These are phyloP conservation scores for Magallana gigas DNA, from an alignment of 1,140 invertebrate genomes.

Conservation along the genomic window DNA sequence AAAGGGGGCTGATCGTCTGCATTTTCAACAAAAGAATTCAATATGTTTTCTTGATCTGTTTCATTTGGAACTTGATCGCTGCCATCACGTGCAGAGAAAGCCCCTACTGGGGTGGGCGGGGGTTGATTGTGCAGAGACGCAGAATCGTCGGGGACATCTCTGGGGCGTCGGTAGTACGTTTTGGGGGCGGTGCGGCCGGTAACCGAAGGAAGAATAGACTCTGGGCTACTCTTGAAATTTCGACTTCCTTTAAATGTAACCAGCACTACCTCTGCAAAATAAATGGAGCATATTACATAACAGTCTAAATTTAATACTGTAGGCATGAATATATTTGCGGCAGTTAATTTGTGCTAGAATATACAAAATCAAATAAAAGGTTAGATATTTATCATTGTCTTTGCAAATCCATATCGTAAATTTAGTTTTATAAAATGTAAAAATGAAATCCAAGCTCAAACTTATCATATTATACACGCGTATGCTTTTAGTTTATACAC, in stretches of 20 bases:
- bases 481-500: too few species aligned
- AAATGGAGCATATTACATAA: neutral
- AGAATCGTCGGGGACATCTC: slow-evolving; percentile 39
- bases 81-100: slow-evolving; percentile 45
- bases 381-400: too few species aligned
- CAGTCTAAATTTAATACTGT: too few species aligned
- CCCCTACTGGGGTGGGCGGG: slow-evolving; percentile 54
- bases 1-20: neutral
- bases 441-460: too few species aligned
- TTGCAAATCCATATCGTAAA: too few species aligned
- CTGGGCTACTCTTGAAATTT: slow-evolving; percentile 18
- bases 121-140: slow-evolving; percentile 49
- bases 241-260: slow-evolving; percentile 37
- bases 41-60: neutral
- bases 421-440: too few species aligned
- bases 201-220: slow-evolving; percentile 51
- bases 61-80: slow-evolving; percentile 33
- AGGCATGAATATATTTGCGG: too few species aligned
- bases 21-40: neutral
- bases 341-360: too few species aligned
- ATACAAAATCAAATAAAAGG: too few species aligned
- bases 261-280: slow-evolving; percentile 20
- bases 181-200: slow-evolving; percentile 51
- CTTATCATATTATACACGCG: too few species aligned
- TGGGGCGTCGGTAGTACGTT: slow-evolving; percentile 40